Conservation (phyloP, 2,888 invertebrate species). For the Drosophila robusta region DNA sequence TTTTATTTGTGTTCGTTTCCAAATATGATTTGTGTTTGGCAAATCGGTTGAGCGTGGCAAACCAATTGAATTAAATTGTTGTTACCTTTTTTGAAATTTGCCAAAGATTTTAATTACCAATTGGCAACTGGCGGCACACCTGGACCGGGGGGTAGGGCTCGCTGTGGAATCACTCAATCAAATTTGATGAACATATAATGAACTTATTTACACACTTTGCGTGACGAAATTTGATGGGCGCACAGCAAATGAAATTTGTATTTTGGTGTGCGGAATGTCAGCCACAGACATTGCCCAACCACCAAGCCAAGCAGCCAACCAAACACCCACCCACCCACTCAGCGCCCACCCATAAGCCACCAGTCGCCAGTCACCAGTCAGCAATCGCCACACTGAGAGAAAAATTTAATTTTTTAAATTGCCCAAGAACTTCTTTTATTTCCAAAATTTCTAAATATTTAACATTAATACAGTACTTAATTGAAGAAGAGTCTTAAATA, state of each 20-base stretch:
- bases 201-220: conserved; percentile 78
- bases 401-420: not conserved
- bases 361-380: conserved; percentile 20
- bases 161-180: conserved; percentile 58
- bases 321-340: conserved; percentile 13
- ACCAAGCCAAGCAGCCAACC: conserved; percentile 6
- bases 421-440: too few species aligned
- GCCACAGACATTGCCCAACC: conserved; percentile 82
- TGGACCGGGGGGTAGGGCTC: conserved; percentile 31
- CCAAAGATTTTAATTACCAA: conserved; percentile 66
- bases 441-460: too few species aligned
- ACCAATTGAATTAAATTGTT: conserved; percentile 71
- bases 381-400: not conserved
- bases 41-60: conserved; percentile 50
- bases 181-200: conserved; percentile 59
- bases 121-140: conserved; percentile 47
- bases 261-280: conserved; percentile 85
- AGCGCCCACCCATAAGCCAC: conserved; percentile 18
- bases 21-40: conserved; percentile 61
- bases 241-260: conserved; percentile 82
- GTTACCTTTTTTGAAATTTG: conserved; percentile 43
- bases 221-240: conserved; percentile 66
- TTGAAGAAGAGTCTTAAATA: too few species aligned
- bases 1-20: conserved; percentile 11
- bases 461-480: too few species aligned